Base-by-base conservation (phyloP, 2,888 invertebrate genomes). In the Agapostemon virescens region DNA sequence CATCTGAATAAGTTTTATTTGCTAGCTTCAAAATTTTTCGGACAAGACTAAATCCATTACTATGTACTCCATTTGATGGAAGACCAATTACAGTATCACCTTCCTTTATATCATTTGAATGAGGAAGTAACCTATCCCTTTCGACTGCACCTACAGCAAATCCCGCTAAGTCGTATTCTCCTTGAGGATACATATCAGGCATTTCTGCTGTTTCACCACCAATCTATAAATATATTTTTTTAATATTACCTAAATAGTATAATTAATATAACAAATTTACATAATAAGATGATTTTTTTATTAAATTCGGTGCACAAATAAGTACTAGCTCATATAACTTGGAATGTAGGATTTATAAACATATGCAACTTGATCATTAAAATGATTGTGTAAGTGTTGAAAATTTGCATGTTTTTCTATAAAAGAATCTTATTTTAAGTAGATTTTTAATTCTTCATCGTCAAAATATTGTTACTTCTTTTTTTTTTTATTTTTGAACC, bases 131-230 rank as follows among this genome's bases (percentile, higher is more conserved):
- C 70, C 95, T 94, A 0, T 93, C 90, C 84, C 96, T 94, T 92
- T 99, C 98, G 0, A 98, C 97, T 0, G 97, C 97, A 0, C 99
- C 99, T 0, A 99, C 97, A 0, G 98, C 96, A 93, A 99, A 99
- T 2, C 99, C 99, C 20, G 98, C 99, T 70, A 99, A 93, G 93
- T 99, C 99, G 93, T 98, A 99, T 85, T 98, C 97, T 0, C 96
- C 97, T 0, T 94, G 93, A 2, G 94, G 94, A 93, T 99, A 99
- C 94, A 99, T 96, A 1, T 97, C 96, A 0, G 99, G 99, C 98
- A 99, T 98, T 93, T 98, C 98, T 0, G 99, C 99, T 1, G 99
- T 99, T 93, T 99, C 99, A 0, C 99, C 99, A 81, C 96, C 96
- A 42, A 92, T 95, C 96, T 98, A 87, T 90, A 89, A 20, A 33